Conservation (phyloP, 2,113 vertebrate species). For the Ochotona curzoniae region DNA sequence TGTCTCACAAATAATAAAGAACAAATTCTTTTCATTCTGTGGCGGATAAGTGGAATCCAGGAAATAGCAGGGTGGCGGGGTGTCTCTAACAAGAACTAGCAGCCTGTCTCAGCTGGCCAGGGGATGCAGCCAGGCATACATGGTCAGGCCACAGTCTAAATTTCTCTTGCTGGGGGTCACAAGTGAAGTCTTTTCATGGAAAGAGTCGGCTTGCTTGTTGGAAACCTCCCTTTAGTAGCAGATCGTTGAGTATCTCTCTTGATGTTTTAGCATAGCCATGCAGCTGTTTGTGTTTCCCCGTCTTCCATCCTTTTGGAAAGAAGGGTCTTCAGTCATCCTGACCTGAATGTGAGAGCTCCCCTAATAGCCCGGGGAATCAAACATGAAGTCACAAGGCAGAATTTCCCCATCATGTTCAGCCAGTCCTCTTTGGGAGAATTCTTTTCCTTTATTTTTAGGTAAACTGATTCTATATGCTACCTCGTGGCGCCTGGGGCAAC, state of each 20-base stretch:
- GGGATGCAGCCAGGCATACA: not conserved
- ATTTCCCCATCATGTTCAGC: not conserved
- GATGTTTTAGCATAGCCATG: conserved; percentile 14
- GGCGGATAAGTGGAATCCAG: conserved; percentile 22
- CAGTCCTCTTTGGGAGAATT: conserved; percentile 43
- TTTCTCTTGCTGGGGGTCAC: conserved; percentile 21
- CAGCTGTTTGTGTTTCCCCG: not conserved
- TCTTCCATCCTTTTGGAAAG: conserved; percentile 17
- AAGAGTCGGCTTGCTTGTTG: conserved; percentile 45
- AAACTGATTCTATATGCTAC: not conserved
- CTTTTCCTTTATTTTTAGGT: conserved; percentile 35
- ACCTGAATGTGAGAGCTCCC: not conserved
- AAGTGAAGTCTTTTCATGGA: conserved; percentile 9
- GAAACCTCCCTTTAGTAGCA: conserved; percentile 27
- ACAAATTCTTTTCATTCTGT: conserved; percentile 68
- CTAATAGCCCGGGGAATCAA: not conserved
- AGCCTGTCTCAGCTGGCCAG: not conserved
- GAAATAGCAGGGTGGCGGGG: not conserved
- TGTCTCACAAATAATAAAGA: conserved; percentile 56
- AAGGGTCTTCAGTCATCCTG: too few species aligned
- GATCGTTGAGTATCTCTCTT: conserved; percentile 29
- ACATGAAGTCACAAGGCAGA: not conserved
- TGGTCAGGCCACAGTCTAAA: not conserved
- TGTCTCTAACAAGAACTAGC: not conserved
- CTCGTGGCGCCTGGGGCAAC: not conserved